Percentiles rank a stretch among this genome's conserved stretches.
Evolutionary conservation across 2,797 vertebrate species (phyloP).

Genomic region (Telmatherina bonti): DNA sequence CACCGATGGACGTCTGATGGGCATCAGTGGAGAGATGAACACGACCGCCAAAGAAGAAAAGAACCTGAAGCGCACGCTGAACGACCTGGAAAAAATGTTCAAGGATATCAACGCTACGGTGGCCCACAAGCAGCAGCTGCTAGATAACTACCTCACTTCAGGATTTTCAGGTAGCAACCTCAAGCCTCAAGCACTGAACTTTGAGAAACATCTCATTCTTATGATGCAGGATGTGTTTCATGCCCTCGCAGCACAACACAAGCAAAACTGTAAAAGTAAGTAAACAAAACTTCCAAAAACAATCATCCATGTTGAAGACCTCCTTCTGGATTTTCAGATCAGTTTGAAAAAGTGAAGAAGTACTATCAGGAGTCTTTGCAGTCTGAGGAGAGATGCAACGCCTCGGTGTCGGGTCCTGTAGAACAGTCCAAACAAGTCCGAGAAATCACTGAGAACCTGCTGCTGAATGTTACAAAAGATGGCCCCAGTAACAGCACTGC

Average conservation of each 20-base stretch:
- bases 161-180: constrained; percentile 87
- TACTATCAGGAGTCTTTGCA: constrained; percentile 75
- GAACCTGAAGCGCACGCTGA: constrained; percentile 63
- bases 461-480: constrained; percentile 68
- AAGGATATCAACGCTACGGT: constrained; percentile 79
- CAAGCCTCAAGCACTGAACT: not conserved
- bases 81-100: constrained; percentile 72
- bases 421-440: constrained; percentile 63
- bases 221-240: not conserved
- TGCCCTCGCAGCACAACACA: not conserved
- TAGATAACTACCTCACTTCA: constrained; percentile 66
- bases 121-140: constrained; percentile 58
- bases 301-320: not conserved
- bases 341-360: constrained; percentile 81
- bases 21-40: constrained; percentile 76
- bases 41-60: constrained; percentile 54
- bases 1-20: constrained; percentile 85
- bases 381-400: constrained; percentile 75
- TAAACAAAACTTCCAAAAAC: not conserved
- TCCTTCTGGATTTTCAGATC: constrained; percentile 75
- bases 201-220: not conserved
- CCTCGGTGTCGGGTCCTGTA: constrained; percentile 77
- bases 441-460: constrained; percentile 49
- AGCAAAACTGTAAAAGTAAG: not conserved
- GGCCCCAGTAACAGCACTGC: constrained; percentile 71